phyloP scores from a whole-genome alignment of 2,113 vertebrate species.

The Gracilinanus agilis region DNA sequence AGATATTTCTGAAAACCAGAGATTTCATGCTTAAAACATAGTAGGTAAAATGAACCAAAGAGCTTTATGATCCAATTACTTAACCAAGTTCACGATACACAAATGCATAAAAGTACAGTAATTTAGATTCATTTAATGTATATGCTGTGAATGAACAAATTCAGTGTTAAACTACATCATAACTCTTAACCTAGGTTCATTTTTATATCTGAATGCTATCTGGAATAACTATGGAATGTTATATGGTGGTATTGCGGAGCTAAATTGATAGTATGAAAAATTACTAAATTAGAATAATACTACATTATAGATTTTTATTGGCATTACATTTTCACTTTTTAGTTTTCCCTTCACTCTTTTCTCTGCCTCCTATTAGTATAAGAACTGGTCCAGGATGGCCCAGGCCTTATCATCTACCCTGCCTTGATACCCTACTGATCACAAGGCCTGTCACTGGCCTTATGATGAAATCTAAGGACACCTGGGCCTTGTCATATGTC shows the following conservation, averaged over 20 bases:
- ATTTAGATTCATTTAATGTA: constrained; percentile 61
- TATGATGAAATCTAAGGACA: not conserved
- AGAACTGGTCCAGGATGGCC: not conserved
- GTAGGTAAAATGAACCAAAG: constrained; percentile 60
- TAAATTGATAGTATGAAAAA: not conserved
- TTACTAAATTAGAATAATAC: constrained; percentile 10
- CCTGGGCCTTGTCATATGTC: not conserved
- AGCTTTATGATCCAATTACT: constrained; percentile 32
- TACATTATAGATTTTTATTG: constrained; percentile 17
- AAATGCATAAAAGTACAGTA: constrained; percentile 46
- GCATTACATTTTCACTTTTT: not conserved
- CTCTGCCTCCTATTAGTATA: not conserved
- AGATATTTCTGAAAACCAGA: constrained; percentile 52
- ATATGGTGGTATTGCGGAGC: not conserved
- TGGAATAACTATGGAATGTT: constrained; percentile 45
- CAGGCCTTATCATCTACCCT: not conserved
- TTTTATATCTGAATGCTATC: constrained; percentile 28
- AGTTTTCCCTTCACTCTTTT: not conserved
- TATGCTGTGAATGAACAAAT: constrained; percentile 57
- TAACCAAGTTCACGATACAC: constrained; percentile 41
- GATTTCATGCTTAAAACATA: constrained; percentile 57
- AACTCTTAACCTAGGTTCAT: constrained; percentile 43
- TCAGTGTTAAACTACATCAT: constrained; percentile 31
- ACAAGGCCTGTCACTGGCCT: not conserved
- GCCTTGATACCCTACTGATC: not conserved